Percentiles rank a stretch among this genome's conserved stretches.
Evolutionary conservation across 2,113 vertebrate species (phyloP).

Genomic region (Chitala chitala): DNA sequence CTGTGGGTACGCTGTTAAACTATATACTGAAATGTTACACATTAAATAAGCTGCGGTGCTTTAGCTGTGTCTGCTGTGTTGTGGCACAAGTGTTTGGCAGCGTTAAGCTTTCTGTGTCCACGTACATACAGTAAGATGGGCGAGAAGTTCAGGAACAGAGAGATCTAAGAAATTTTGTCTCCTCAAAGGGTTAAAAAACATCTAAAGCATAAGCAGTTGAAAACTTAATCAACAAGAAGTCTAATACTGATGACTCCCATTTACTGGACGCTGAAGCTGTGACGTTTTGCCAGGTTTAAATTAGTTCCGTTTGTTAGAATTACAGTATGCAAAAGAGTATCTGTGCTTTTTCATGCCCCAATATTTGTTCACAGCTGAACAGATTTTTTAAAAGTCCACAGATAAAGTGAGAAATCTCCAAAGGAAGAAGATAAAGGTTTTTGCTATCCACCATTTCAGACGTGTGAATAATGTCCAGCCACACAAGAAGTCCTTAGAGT

Average conservation of each 20-base stretch:
- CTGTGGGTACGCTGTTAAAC: neutral
- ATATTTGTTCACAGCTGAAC: neutral
- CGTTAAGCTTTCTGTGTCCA: neutral
- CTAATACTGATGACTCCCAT: constrained; percentile 1
- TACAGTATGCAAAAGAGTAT: constrained; percentile 11
- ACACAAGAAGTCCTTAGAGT: neutral
- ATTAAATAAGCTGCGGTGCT: neutral
- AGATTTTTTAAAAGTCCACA: neutral
- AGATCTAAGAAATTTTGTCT: neutral
- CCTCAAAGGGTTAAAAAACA: neutral
- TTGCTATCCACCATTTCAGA: constrained; percentile 6
- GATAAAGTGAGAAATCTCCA: neutral
- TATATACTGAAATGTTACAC: neutral
- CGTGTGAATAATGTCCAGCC: constrained; percentile 26
- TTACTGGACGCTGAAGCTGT: neutral
- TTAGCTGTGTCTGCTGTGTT: neutral
- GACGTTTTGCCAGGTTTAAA: constrained; percentile 7
- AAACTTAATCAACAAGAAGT: neutral
- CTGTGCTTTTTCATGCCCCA: neutral
- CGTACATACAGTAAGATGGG: neutral
- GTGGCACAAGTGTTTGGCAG: neutral
- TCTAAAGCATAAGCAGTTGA: neutral
- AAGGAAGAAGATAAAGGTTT: neutral
- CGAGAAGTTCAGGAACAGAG: neutral
- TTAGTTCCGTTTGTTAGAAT: constrained; percentile 12